A percentile compares a stretch with the other conserved stretches of the same genome.
Conservation (phyloP, 2,888 invertebrate species). For the Rhamnusium bicolor region DNA sequence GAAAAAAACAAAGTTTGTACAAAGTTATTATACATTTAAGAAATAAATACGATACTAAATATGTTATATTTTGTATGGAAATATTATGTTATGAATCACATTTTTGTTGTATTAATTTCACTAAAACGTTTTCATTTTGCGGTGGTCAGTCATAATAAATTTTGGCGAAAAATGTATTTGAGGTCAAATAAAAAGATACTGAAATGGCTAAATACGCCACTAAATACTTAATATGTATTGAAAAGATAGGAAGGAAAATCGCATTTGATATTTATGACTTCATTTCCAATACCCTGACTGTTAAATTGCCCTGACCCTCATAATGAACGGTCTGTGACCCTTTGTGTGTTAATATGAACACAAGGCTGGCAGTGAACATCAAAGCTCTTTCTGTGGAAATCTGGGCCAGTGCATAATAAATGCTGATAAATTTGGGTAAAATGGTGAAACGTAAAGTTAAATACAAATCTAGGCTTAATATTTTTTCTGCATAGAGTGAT, state of each 20-base stretch:
- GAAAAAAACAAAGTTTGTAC: too few species aligned
- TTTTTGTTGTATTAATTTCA: too few species aligned
- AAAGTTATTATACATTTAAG: too few species aligned
- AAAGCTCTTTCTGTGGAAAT: background rate
- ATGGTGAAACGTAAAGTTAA: too few species aligned
- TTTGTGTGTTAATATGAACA: background rate
- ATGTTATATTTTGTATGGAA: too few species aligned
- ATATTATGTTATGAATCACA: too few species aligned
- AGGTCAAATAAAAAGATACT: background rate
- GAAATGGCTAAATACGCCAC: background rate
- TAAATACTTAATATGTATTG: background rate
- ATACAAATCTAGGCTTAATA: too few species aligned
- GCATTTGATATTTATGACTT: background rate
- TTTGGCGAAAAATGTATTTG: too few species aligned
- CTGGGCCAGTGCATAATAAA: background rate
- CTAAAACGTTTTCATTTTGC: too few species aligned
- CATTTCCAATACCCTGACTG: background rate
- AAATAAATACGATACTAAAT: too few species aligned
- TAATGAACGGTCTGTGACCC: background rate
- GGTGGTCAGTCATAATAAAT: too few species aligned
- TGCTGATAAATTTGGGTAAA: background rate
- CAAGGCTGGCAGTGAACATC: background rate
- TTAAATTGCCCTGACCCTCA: background rate
- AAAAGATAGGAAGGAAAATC: background rate
- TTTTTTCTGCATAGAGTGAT: too few species aligned